These are phyloP conservation scores for Pedionomus torquatus DNA, from an alignment of 2,113 vertebrate species.

Conservation along the genomic window DNA sequence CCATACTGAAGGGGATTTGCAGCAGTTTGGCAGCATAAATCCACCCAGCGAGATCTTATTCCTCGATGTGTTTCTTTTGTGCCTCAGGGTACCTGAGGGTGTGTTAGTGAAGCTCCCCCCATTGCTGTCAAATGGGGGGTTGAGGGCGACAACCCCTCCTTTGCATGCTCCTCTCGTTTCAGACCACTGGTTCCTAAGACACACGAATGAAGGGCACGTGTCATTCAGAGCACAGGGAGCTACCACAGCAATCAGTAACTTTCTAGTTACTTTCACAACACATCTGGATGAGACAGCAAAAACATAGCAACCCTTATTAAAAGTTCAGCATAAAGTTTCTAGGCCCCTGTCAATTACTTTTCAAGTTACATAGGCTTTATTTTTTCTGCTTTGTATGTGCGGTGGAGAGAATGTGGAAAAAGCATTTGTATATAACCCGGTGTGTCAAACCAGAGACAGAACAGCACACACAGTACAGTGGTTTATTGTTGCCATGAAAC, in stretches of 20 bases:
- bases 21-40: background rate
- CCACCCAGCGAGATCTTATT: background rate
- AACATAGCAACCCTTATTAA: slow-evolving; percentile 47
- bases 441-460: background rate
- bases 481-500: background rate
- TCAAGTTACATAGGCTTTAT: slow-evolving; percentile 47
- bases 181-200: background rate
- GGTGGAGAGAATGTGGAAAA: background rate
- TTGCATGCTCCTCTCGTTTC: background rate
- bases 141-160: background rate
- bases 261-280: slow-evolving; percentile 10
- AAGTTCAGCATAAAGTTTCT: slow-evolving; percentile 38
- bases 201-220: background rate
- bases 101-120: background rate
- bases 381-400: slow-evolving; percentile 1
- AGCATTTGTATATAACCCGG: background rate
- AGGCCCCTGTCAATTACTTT: slow-evolving; percentile 16
- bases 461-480: background rate
- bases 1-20: background rate
- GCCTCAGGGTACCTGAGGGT: background rate
- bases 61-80: background rate
- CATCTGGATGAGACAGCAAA: slow-evolving; percentile 36
- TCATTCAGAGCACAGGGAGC: background rate
- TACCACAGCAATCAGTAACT: background rate
- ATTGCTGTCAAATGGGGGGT: background rate